A percentile compares a stretch with the other conserved stretches of the same genome.
Evolutionary conservation across 2,797 vertebrate species (phyloP).

Genomic region (Sternarchorhynchus goeldii): DNA sequence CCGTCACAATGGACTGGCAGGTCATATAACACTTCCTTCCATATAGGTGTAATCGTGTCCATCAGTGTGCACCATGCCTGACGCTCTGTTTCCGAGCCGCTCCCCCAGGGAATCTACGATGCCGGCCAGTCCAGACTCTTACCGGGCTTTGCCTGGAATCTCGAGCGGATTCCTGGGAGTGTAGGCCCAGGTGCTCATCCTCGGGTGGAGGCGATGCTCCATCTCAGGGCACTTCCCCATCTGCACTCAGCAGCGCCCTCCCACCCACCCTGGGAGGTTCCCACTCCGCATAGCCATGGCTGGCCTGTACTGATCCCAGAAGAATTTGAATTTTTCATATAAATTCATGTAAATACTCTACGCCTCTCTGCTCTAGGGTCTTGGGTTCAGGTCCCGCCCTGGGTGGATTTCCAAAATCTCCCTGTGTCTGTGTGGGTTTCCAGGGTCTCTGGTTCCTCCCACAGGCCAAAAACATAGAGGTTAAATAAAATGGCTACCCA

Average conservation of each 20-base stretch:
- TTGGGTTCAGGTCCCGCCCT: too few relatives aligned
- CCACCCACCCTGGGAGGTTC: too few relatives aligned
- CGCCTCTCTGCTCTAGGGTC: too few relatives aligned
- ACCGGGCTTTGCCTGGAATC: slow-evolving; percentile 41
- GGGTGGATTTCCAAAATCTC: too few relatives aligned
- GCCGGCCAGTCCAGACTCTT: slow-evolving; percentile 11
- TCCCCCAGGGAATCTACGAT: slow-evolving; percentile 43
- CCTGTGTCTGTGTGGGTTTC: too few relatives aligned
- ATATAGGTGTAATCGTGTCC: slow-evolving; percentile 25
- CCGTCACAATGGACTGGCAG: slow-evolving; percentile 10
- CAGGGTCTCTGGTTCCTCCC: too few relatives aligned
- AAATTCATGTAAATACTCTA: too few relatives aligned
- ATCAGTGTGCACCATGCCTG: background rate
- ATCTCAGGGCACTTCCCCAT: slow-evolving; percentile 48
- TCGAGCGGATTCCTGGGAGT: slow-evolving; percentile 33
- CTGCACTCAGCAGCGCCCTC: background rate
- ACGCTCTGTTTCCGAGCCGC: slow-evolving; percentile 33
- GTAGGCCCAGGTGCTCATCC: slow-evolving; percentile 31
- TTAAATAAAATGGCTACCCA: too few relatives aligned
- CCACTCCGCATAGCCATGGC: background rate
- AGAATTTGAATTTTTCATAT: too few relatives aligned
- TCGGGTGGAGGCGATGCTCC: slow-evolving; percentile 53
- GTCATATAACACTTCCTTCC: slow-evolving; percentile 15
- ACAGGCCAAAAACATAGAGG: too few relatives aligned
- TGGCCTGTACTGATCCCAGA: too few relatives aligned